Conservation (phyloP, 2,113 vertebrate genomes). For the Pangasianodon gigas region DNA sequence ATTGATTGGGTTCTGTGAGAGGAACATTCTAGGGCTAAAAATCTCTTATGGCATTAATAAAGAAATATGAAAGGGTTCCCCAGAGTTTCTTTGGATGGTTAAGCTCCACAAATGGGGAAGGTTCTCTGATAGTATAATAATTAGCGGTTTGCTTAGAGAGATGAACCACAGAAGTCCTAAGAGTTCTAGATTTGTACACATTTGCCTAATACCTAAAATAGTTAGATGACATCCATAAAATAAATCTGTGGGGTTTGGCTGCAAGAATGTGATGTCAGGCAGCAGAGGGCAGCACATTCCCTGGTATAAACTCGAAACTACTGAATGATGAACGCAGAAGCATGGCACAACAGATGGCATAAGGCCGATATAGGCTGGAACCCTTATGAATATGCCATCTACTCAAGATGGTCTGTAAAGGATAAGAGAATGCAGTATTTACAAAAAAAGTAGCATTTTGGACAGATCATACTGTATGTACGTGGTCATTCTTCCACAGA, state of each 20-base stretch:
- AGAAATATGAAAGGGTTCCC: background rate
- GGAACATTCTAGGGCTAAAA: background rate
- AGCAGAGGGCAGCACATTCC: conserved; percentile 36
- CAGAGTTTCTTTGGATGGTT: background rate
- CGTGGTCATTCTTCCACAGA: conserved; percentile 14
- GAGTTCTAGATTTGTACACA: background rate
- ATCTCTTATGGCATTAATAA: background rate
- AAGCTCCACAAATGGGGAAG: background rate
- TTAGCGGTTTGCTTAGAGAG: background rate
- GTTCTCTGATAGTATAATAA: background rate
- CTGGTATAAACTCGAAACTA: background rate
- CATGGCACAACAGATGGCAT: background rate
- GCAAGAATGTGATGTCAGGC: background rate
- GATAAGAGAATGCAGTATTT: background rate
- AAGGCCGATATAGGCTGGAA: background rate
- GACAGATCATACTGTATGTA: background rate
- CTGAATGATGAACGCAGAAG: background rate
- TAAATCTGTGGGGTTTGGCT: background rate
- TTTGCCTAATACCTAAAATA: background rate
- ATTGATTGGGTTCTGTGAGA: background rate
- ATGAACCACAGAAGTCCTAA: background rate
- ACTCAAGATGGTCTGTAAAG: background rate
- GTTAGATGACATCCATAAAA: background rate
- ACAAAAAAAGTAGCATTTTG: background rate
- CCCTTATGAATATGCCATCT: background rate